Percentiles rank a stretch among this genome's conserved stretches.
These are phyloP conservation scores for Lynx canadensis DNA, from an alignment of 2,113 vertebrate species.

Conservation along the genomic window DNA sequence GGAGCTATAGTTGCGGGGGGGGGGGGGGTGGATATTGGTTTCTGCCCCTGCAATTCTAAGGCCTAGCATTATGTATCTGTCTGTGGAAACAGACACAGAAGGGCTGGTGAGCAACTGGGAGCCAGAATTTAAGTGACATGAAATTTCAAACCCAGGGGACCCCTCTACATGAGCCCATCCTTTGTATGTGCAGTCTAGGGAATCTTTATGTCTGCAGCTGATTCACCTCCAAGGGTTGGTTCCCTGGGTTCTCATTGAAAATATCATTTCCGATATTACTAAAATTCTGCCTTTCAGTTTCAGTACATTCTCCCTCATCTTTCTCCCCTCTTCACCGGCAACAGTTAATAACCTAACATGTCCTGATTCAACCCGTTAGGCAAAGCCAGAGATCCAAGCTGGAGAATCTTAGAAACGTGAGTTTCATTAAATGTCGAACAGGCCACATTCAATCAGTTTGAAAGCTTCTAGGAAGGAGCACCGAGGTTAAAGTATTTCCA, in stretches of 20 bases:
- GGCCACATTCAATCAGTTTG: not conserved
- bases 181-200: not conserved
- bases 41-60: conserved; percentile 74
- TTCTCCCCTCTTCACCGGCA: not conserved
- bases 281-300: not conserved
- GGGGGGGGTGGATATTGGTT: conserved; percentile 78
- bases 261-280: not conserved
- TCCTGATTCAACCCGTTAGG: not conserved
- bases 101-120: not conserved
- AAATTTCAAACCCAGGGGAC: not conserved
- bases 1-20: conserved; percentile 72
- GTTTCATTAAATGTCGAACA: conserved; percentile 24
- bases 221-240: not conserved
- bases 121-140: not conserved
- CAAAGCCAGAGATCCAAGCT: not conserved
- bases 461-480: not conserved
- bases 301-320: not conserved
- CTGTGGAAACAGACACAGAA: not conserved
- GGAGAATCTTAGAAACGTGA: conserved; percentile 5
- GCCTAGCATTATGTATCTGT: conserved; percentile 24
- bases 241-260: not conserved
- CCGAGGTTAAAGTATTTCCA: not conserved
- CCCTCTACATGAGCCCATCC: not conserved
- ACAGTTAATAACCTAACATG: not conserved
- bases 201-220: not conserved